These are phyloP conservation scores for Brenthis hecate DNA, from an alignment of 2,888 invertebrate genomes.

Conservation along the genomic window DNA sequence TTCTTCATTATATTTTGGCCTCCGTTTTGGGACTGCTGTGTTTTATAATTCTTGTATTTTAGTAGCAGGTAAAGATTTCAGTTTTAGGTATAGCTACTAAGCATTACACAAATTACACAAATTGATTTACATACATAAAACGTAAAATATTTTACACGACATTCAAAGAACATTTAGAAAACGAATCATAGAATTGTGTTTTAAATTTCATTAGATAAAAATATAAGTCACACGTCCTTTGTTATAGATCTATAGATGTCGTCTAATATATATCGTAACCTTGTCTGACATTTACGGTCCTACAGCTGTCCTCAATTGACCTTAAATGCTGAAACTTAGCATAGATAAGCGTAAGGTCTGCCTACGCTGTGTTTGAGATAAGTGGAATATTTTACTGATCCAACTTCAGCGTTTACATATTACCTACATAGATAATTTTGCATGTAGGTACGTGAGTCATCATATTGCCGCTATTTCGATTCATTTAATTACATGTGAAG, in stretches of 20 bases:
- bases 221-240: neutral
- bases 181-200: too few relatives aligned
- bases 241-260: slow-evolving; percentile 13
- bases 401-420: slow-evolving; percentile 14
- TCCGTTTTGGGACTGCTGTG: too few relatives aligned
- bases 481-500: too few relatives aligned
- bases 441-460: neutral
- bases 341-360: slow-evolving; percentile 41
- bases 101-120: too few relatives aligned
- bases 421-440: slow-evolving; percentile 1
- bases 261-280: slow-evolving; percentile 26
- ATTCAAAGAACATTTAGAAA: neutral
- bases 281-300: slow-evolving; percentile 44
- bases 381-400: slow-evolving; percentile 28
- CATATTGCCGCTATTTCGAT: neutral
- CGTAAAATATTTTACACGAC: neutral
- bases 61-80: too few relatives aligned
- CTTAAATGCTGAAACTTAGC: slow-evolving; percentile 43
- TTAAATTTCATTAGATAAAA: too few relatives aligned
- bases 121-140: too few relatives aligned
- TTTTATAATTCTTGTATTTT: too few relatives aligned
- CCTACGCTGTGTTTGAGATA: slow-evolving; percentile 35
- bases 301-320: slow-evolving; percentile 43
- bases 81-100: too few relatives aligned
- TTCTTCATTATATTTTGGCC: too few relatives aligned